These are phyloP conservation scores for Brassicogethes aeneus DNA, from an alignment of 2,888 invertebrate species.

Conservation along the genomic window DNA sequence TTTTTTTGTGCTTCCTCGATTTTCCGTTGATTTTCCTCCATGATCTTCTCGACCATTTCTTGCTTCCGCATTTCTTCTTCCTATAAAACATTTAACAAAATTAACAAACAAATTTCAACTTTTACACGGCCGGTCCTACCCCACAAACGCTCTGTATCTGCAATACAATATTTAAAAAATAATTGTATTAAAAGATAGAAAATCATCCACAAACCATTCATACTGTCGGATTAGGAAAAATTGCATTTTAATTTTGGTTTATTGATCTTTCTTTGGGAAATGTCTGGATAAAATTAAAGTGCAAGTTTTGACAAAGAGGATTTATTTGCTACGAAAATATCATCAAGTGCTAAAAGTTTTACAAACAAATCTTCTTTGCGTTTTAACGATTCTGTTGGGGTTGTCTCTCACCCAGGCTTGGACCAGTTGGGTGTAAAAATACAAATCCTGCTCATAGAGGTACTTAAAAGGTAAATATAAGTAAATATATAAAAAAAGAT, in stretches of 20 bases:
- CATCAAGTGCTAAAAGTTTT: too few species aligned
- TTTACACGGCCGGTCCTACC: conserved; percentile 32
- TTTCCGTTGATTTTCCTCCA: conserved; percentile 96
- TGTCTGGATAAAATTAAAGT: too few species aligned
- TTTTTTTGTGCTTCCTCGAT: conserved; percentile 95
- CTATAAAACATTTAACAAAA: conserved; percentile 62
- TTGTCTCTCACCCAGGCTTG: conserved; percentile 23
- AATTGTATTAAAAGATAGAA: too few species aligned
- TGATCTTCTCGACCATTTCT: conserved; percentile 90
- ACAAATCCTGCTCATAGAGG: conserved; percentile 25
- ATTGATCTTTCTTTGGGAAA: too few species aligned
- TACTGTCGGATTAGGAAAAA: too few species aligned
- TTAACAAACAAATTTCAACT: conserved; percentile 35
- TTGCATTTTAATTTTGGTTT: too few species aligned
- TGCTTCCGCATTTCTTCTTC: conserved; percentile 95
- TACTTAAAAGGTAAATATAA: conserved; percentile 38
- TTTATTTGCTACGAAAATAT: too few species aligned
- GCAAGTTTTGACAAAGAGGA: too few species aligned
- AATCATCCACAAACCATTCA: too few species aligned
- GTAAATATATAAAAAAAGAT: conserved; percentile 38
- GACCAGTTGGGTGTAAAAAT: conserved; percentile 24
- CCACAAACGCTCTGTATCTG: too few species aligned
- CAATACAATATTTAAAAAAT: too few species aligned
- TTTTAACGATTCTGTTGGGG: neutral
- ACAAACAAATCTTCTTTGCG: neutral